Evolutionary conservation across 2,888 invertebrate species (phyloP), one percentile per base, ranked within the genome.

Genomic region (Ophonus ardosiacus): DNA sequence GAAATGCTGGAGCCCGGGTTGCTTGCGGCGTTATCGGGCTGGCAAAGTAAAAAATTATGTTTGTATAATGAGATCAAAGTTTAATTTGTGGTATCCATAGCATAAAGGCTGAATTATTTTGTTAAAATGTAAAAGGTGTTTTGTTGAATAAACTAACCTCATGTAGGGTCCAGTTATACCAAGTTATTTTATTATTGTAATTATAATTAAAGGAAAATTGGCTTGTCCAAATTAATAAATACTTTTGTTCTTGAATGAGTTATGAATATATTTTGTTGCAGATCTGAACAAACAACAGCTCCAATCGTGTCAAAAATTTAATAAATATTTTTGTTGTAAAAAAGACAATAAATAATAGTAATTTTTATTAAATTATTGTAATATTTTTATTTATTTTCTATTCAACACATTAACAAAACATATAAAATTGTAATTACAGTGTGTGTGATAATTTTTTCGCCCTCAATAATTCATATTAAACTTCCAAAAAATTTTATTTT

Each of bases 21-120:
- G 97, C 97, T 59, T 98, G 98, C 90, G 98, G 97, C 8, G 96
- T 98, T 86, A 96, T 98, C 90, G 98, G 98, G 61, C 92, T 97
- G 85, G 91, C 94, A 57, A 93, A 93, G 84, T 90, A 90, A 90
- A 89, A 86, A 38, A 13, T 65, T 10, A 13, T 65, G 40, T 65
- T 43, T 40, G 40, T 40, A 40, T 63, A 56, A 63, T 8, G 40
- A 40, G 15, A 81, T 65, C 65, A 81, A 65, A 56, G 56, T 78
- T 78, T 76, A 40, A 38, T 17, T 31, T 71, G 17, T n/a, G 40
- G 17, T 71, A 71, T 15, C 71, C 8, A 18, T 76, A 57, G 57
- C 56, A 56, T 56, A 43, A 78, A 56, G 78, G 43, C 57, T 57
- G 57, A 78, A 24, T 56, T 78, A 57, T 78, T 78, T 78, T 78